Percentiles rank a stretch among this genome's conserved stretches.
These are phyloP conservation scores for Dione vanillae DNA, from an alignment of 2,888 invertebrate species.

Conservation along the genomic window DNA sequence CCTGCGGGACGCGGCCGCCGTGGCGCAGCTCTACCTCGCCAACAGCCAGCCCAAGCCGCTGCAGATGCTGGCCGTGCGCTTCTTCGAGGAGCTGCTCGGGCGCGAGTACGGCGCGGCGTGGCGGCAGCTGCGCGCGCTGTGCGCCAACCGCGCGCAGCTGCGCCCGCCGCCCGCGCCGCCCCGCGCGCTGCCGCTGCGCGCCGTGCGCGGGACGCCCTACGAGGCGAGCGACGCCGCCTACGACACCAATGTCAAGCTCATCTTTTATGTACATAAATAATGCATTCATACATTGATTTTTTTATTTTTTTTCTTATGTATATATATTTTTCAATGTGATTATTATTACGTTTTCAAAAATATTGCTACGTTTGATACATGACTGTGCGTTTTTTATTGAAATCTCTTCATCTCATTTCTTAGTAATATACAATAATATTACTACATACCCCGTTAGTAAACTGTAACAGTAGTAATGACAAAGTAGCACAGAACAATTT, in stretches of 20 bases:
- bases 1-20: conserved; percentile 60
- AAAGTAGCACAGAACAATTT: no score
- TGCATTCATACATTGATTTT: not conserved
- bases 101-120: conserved; percentile 75
- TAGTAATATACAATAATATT: no score
- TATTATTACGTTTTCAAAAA: no score
- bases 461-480: no score
- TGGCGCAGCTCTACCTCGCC: conserved; percentile 82
- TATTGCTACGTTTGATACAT: no score
- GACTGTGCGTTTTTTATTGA: no score
- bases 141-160: conserved; percentile 57
- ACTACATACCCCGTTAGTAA: no score
- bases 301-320: not conserved
- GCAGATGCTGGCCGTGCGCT: conserved; percentile 82
- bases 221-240: conserved; percentile 57
- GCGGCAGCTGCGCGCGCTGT: conserved; percentile 63
- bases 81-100: conserved; percentile 78
- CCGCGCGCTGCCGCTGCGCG: conserved; percentile 56
- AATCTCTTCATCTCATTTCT: no score
- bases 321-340: no score
- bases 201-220: conserved; percentile 63
- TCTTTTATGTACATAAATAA: conserved; percentile 55
- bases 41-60: conserved; percentile 85
- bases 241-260: conserved; percentile 62
- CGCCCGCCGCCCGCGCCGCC: conserved; percentile 58